Percentiles rank a stretch among this genome's conserved stretches.
phyloP scores from a whole-genome alignment of 2,888 invertebrate species.

The Villa cingulata region DNA sequence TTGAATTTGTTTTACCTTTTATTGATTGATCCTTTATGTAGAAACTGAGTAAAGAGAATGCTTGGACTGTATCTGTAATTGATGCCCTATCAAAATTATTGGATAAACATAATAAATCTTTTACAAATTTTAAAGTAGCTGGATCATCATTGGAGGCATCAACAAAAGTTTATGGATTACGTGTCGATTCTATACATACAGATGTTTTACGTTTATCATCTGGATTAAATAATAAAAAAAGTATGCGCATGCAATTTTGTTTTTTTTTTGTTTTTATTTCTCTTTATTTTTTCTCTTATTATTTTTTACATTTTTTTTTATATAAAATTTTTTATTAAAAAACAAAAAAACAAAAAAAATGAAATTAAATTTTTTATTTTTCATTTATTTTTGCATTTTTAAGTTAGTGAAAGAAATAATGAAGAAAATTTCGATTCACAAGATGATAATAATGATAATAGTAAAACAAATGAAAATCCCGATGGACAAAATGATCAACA shows the following conservation, averaged over 20 bases:
- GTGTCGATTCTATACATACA: slow-evolving; percentile 73
- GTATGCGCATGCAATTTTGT: slow-evolving; percentile 2
- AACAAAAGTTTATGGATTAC: slow-evolving; percentile 71
- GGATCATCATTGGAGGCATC: slow-evolving; percentile 79
- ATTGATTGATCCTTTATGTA: slow-evolving; percentile 23
- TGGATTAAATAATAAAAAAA: slow-evolving; percentile 36
- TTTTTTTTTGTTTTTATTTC: not conserved
- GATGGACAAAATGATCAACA: slow-evolving; percentile 9
- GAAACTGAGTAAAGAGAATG: slow-evolving; percentile 83
- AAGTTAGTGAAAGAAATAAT: slow-evolving; percentile 7
- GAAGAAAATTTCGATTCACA: slow-evolving; percentile 5
- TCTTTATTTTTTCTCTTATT: not conserved
- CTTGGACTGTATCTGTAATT: slow-evolving; percentile 74
- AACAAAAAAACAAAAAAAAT: no score
- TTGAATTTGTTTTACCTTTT: no score
- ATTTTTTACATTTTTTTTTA: not conserved
- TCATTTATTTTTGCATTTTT: not conserved
- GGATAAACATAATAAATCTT: slow-evolving; percentile 52
- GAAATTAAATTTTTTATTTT: not conserved
- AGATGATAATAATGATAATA: slow-evolving; percentile 9
- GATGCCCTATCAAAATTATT: slow-evolving; percentile 70
- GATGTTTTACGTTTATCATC: slow-evolving; percentile 68
- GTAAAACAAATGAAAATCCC: slow-evolving; percentile 16
- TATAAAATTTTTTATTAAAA: no score
- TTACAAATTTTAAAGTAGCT: slow-evolving; percentile 64